A percentile compares a stretch with the other conserved stretches of the same genome.
These are phyloP conservation scores for Sebastes ruberrimus DNA, from an alignment of 2,797 vertebrate species.

Conservation along the genomic window DNA sequence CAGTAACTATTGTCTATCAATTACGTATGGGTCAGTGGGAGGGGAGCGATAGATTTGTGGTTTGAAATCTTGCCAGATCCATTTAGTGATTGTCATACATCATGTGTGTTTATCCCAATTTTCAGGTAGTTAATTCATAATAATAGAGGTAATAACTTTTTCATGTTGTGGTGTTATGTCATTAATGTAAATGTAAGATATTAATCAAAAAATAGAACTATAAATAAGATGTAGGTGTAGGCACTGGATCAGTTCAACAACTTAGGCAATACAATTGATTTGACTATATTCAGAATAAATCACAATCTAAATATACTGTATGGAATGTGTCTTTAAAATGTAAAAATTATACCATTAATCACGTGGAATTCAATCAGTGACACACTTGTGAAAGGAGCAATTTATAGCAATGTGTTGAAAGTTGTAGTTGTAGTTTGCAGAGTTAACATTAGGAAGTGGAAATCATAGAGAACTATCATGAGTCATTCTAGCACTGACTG, in stretches of 20 bases:
- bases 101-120: not conserved
- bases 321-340: not conserved
- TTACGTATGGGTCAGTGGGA: not conserved
- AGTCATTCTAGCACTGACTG: not conserved
- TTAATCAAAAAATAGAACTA: not conserved
- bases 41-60: not conserved
- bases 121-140: not conserved
- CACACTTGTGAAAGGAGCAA: not conserved
- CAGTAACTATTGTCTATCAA: not conserved
- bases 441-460: not conserved
- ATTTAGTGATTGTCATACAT: not conserved
- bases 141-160: not conserved
- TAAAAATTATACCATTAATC: not conserved
- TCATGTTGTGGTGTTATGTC: not conserved
- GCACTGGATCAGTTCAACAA: not conserved
- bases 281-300: not conserved
- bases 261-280: not conserved
- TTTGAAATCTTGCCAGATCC: not conserved
- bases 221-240: not conserved
- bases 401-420: not conserved
- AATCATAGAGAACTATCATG: not conserved
- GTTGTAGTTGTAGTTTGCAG: not conserved
- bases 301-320: not conserved
- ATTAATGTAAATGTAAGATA: not conserved
- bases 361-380: not conserved